Evolutionary conservation across 2,797 vertebrate genomes (phyloP).

Genomic region (Selene dorsalis): DNA sequence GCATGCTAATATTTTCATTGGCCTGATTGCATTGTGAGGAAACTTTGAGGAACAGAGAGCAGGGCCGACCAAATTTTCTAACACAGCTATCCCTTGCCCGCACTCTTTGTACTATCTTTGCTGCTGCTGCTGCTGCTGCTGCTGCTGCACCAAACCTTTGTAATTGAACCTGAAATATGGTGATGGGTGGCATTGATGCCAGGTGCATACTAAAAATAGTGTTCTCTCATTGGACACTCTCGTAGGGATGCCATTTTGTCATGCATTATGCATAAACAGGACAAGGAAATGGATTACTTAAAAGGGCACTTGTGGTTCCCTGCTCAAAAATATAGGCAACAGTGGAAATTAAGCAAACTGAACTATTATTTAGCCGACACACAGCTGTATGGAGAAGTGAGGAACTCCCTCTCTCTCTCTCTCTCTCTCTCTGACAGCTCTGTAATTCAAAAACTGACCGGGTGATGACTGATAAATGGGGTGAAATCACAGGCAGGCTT

Average conservation of each 20-base stretch:
- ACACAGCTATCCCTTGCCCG: conserved; percentile 39
- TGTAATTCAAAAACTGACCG: conserved; percentile 55
- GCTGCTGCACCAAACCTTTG: conserved; percentile 50
- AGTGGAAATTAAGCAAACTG: conserved; percentile 73
- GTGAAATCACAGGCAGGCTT: conserved; percentile 48
- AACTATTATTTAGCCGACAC: conserved; percentile 65
- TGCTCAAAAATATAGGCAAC: conserved; percentile 72
- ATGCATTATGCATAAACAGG: conserved; percentile 82
- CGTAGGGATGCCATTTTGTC: conserved; percentile 72
- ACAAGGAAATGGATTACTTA: conserved; percentile 79
- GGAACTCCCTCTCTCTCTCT: conserved; percentile 41
- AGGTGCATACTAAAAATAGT: conserved; percentile 82
- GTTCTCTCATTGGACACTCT: conserved; percentile 78
- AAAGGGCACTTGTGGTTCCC: conserved; percentile 81
- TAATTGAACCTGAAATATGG: conserved; percentile 71
- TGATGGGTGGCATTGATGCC: conserved; percentile 68
- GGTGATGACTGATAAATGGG: conserved; percentile 61
- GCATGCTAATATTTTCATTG: conserved; percentile 67
- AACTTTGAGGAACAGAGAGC: conserved; percentile 39
- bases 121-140: conserved; percentile 5
- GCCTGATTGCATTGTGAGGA: conserved; percentile 55
- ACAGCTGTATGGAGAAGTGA: conserved; percentile 63
- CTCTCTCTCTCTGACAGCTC: conserved; percentile 48
- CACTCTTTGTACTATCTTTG: conserved; percentile 41
- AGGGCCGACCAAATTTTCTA: background rate